Evolutionary conservation across 2,113 vertebrate genomes (phyloP), one percentile per base, ranked within the genome.

Genomic region (Serinus canaria): DNA sequence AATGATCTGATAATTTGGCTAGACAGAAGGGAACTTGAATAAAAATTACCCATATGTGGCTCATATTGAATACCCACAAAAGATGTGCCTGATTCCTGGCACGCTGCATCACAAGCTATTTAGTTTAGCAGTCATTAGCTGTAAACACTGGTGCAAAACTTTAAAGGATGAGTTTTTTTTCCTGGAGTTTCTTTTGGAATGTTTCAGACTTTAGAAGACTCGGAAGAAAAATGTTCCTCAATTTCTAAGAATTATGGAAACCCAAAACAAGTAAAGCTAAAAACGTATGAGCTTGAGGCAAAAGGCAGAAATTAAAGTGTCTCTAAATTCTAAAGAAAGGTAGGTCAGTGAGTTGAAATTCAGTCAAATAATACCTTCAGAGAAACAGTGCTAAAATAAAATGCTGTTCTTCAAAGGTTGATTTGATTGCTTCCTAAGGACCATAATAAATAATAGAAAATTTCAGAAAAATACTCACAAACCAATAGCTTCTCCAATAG

Each of bases 1-100:
- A 97, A 95, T 88, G 82, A 94, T 90, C 82, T 68, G 93, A 83
- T 88, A 93, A 94, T 91, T 90, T 86, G 90, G 60, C 82, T 83
- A 93, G 92, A 93, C 85, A 97, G 90, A 96, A 96, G 82, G 70
- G 56, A 94, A 86, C 79, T 83, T 95, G 87, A 92, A 95, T 70
- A 83, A 92, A 94, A 95, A 86, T 83, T 3, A 3, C 85, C 52
- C 56, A 86, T 91, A 95, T 93, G 92, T 74, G 75, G 35, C 44
- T 94, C 30, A 59, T 80, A 80, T 77, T 95, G 79, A 56, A 86
- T 77, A 70, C 24, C 5, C 79, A 90, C 72, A 86, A 90, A 95
- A 90, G 84, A 83, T 55, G 59, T 35, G 60, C 60, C 37, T 73
- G 72, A 77, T 74, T 95, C 80, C 85, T 94, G 92, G 87, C 93